phyloP scores from a whole-genome alignment of 2,888 invertebrate species.

The Gandaritis pyraliata region DNA sequence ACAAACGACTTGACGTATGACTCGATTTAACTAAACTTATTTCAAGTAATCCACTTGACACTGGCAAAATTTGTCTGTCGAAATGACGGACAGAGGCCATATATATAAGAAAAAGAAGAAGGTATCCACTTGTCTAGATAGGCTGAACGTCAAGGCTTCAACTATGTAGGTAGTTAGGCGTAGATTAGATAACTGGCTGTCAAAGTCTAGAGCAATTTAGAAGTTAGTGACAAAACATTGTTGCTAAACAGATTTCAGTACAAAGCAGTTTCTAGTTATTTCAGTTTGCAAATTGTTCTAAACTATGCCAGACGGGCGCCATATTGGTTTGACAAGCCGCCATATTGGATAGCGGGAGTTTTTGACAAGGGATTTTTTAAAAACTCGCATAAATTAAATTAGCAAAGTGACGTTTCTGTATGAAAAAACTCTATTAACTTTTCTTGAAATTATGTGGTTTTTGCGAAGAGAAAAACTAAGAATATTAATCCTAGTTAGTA shows the following conservation, averaged over 20 bases:
- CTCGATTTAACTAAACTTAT: no score
- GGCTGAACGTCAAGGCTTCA: no score
- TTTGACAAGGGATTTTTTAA: not conserved
- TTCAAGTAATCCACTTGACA: no score
- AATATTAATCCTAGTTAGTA: no score
- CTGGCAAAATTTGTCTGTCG: no score
- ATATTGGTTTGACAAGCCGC: slow-evolving; percentile 20
- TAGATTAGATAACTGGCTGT: slow-evolving; percentile 3
- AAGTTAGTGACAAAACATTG: slow-evolving; percentile 7
- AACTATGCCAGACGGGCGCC: slow-evolving; percentile 10
- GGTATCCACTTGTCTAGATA: not conserved
- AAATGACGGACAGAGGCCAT: no score
- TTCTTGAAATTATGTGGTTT: no score
- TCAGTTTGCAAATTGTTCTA: not conserved
- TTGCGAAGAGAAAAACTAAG: no score
- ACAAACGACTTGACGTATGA: no score
- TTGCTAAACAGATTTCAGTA: slow-evolving; percentile 9
- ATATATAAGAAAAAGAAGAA: no score
- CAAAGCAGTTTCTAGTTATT: slow-evolving; percentile 8
- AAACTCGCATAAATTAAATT: slow-evolving; percentile 1
- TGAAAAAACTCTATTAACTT: no score
- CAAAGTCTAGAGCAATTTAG: slow-evolving; percentile 12
- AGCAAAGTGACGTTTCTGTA: not conserved
- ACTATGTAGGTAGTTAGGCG: not conserved
- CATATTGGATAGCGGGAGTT: slow-evolving; percentile 12